Percentiles rank a stretch among this genome's conserved stretches.
Evolutionary conservation across 2,797 vertebrate species (phyloP).

Genomic region (Onychomys leucogaster): DNA sequence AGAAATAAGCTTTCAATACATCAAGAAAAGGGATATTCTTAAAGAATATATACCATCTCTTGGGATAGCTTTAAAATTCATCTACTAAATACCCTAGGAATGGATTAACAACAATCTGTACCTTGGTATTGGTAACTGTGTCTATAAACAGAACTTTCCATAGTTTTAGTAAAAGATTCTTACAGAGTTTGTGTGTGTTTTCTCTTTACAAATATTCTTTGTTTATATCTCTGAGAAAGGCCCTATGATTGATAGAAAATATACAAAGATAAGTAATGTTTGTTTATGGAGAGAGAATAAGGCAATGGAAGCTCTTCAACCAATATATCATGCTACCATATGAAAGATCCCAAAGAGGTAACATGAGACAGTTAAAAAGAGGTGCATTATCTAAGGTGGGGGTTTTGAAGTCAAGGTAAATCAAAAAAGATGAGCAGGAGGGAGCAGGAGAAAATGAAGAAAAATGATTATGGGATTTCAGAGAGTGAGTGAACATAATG

Average conservation of each 20-base stretch:
- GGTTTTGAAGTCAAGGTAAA: conserved; percentile 8
- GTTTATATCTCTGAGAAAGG: not conserved
- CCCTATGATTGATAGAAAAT: not conserved
- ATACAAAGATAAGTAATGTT: not conserved
- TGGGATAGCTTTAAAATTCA: not conserved
- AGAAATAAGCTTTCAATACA: not conserved
- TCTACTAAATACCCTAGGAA: not conserved
- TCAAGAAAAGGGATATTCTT: not conserved
- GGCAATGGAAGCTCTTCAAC: not conserved
- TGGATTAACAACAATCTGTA: not conserved
- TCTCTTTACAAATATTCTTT: not conserved
- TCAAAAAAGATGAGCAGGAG: not conserved
- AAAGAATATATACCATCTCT: not conserved
- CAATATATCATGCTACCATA: not conserved
- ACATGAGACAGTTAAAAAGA: not conserved
- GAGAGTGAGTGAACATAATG: not conserved
- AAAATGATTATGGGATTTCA: not conserved
- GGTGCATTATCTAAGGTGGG: not conserved
- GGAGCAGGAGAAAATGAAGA: conserved; percentile 28
- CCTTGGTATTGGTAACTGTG: not conserved
- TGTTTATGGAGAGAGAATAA: not conserved
- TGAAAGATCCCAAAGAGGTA: not conserved
- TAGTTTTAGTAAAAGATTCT: not conserved
- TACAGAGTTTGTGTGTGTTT: not conserved
- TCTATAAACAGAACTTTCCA: not conserved